Evolutionary conservation across 2,797 vertebrate genomes (phyloP), one percentile per base, ranked within the genome.

Genomic region (Karalla daura): DNA sequence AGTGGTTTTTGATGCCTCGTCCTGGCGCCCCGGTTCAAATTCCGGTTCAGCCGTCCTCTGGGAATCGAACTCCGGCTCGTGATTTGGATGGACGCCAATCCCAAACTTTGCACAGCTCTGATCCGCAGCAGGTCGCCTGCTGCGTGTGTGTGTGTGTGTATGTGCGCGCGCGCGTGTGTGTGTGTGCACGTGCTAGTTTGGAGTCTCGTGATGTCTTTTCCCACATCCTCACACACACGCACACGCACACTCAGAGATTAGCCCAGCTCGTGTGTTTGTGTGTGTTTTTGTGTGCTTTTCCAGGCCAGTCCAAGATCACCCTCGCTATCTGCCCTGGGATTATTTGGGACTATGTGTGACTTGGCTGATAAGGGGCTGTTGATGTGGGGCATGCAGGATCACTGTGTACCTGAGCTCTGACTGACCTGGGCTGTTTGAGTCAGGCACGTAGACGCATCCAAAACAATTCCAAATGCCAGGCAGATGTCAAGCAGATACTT

Each of bases 311-410:
- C 27, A 24, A 33, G 43, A 37, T 58, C 12, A 25, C 28, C 46
- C 28, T 51, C 49, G 15, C 37, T 27, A 18, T 65, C 30, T 45
- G 10, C 47, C 36, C 2, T 43, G 49, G 40, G 47, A 28, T 23
- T 63, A 25, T 64, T 44, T 47, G 18, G 35, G 12, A 30, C 50
- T 1, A 18, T 24, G 51, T 33, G 51, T 50, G 40, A 59, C 24
- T 63, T 52, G 25, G 8, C 30, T 61, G 67, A 61, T 55, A 63
- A 68, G 11, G 47, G 35, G 13, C 56, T 62, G 43, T 37, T 51
- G 56, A 65, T 65, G 24, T 11, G 2, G 14, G 30, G 13, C 7
- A 40, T 21, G 8, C 28, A 50, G 51, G 21, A 51, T 30, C 13
- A 37, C 5, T 10, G 4, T 49, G 49, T 49, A 36, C n/a, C 24